phyloP scores from a whole-genome alignment of 2,113 vertebrate species.

The Himantopus leucocephalus region DNA sequence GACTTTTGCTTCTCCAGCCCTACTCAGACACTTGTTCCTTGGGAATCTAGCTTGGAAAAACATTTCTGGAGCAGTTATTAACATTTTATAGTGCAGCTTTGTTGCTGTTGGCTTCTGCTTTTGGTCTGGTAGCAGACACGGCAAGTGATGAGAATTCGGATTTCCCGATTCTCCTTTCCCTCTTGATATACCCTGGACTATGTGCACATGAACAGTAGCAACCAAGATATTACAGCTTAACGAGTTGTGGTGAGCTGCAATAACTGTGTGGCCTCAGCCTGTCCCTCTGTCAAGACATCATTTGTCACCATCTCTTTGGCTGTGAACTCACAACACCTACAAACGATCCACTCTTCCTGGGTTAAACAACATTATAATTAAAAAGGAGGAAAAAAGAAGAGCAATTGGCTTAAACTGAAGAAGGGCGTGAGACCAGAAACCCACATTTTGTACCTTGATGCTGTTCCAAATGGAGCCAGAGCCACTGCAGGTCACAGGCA shows the following conservation, averaged over 20 bases:
- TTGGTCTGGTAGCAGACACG: fast-evolving
- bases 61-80: background rate
- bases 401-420: background rate
- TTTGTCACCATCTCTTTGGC: background rate
- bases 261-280: background rate
- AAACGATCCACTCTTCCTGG: background rate
- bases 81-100: background rate
- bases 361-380: background rate
- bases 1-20: background rate
- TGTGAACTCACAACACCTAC: background rate
- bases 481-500: background rate
- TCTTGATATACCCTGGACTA: background rate
- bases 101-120: background rate
- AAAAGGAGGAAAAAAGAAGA: background rate
- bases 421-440: background rate
- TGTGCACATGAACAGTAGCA: background rate
- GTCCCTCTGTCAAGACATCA: background rate
- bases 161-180: background rate
- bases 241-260: background rate
- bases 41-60: background rate
- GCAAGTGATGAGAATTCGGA: background rate
- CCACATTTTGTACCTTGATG: background rate
- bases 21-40: background rate
- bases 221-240: background rate
- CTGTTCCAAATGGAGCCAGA: background rate